Evolutionary conservation across 2,888 invertebrate genomes (phyloP).

Genomic region (Chrysolina oricalcia): DNA sequence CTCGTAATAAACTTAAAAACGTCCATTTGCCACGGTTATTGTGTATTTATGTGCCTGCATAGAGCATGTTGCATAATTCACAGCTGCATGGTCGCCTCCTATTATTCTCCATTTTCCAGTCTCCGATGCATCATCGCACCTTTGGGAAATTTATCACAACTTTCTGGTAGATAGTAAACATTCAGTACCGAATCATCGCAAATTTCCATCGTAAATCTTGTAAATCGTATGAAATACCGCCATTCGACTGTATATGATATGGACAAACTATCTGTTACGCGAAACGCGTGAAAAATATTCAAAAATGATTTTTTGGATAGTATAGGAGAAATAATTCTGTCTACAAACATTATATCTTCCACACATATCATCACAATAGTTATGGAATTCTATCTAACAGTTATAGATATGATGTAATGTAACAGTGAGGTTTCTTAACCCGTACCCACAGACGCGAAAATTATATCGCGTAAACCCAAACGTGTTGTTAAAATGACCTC

Average conservation of each 20-base stretch:
- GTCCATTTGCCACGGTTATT: background rate
- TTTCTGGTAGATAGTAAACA: constrained; percentile 4
- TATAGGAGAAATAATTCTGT: too few relatives aligned
- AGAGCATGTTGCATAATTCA: constrained; percentile 10
- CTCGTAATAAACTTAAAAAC: background rate
- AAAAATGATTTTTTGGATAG: too few relatives aligned
- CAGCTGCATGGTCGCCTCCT: constrained; percentile 14
- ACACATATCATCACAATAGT: too few relatives aligned
- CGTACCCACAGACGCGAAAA: too few relatives aligned
- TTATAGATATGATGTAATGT: too few relatives aligned
- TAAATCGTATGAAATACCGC: constrained; percentile 2
- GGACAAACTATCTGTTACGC: background rate
- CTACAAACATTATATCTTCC: too few relatives aligned
- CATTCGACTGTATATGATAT: background rate
- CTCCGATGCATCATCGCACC: constrained; percentile 9
- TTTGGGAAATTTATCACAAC: constrained; percentile 12
- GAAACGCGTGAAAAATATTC: background rate
- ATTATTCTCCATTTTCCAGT: constrained; percentile 24
- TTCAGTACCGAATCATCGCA: constrained; percentile 15
- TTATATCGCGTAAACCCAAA: too few relatives aligned
- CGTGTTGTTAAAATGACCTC: too few relatives aligned
- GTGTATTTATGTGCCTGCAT: constrained; percentile 14
- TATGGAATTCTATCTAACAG: too few relatives aligned
- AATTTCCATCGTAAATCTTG: background rate
- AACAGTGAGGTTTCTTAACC: too few relatives aligned